Evolutionary conservation across 2,888 invertebrate species (phyloP).

Genomic region (Diloba caeruleocephala): DNA sequence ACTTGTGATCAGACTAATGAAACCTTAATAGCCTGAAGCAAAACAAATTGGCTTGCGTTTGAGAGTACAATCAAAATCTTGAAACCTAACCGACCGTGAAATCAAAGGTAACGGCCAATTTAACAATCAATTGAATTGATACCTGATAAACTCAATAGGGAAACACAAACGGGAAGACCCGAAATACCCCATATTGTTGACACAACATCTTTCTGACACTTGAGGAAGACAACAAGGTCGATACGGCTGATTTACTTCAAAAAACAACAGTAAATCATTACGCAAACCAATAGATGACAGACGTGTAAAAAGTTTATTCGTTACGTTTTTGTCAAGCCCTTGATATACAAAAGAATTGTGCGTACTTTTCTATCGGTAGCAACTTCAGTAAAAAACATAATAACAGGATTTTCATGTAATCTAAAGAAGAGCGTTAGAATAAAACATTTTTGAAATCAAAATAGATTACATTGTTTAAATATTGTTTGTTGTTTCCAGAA

Average conservation of each 20-base stretch:
- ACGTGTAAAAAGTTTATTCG: constrained; percentile 59
- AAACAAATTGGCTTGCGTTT: too few species aligned
- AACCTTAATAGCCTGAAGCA: too few species aligned
- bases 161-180: constrained; percentile 24
- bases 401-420: too few species aligned
- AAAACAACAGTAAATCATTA: constrained; percentile 58
- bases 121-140: constrained; percentile 29
- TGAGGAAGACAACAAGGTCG: constrained; percentile 66
- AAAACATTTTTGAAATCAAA: too few species aligned
- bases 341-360: constrained; percentile 23
- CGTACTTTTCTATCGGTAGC: constrained; percentile 15
- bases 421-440: too few species aligned
- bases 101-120: constrained; percentile 40
- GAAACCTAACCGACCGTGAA: constrained; percentile 20
- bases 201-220: constrained; percentile 36
- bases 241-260: constrained; percentile 54
- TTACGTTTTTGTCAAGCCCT: constrained; percentile 47
- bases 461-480: too few species aligned
- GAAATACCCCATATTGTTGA: constrained; percentile 33
- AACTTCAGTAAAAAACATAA: too few species aligned
- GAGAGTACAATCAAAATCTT: too few species aligned
- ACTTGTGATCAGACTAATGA: too few species aligned
- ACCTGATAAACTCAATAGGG: constrained; percentile 8
- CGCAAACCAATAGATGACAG: constrained; percentile 57
- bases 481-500: too few species aligned